Evolutionary conservation across 2,888 invertebrate genomes (phyloP).

Genomic region (Leptopterna dolabrata): DNA sequence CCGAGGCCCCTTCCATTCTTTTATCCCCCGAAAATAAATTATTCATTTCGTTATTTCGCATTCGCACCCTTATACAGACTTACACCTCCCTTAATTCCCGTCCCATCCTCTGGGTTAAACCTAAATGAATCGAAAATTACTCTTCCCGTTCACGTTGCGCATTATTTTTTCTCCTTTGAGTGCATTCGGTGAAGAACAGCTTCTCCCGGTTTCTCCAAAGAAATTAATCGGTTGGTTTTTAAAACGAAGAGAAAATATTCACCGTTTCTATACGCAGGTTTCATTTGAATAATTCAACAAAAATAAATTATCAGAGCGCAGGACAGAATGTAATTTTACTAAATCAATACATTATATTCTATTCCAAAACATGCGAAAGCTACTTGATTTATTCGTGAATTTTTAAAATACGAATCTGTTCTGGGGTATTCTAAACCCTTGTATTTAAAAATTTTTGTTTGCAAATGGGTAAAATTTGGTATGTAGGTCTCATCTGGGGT

Average conservation of each 20-base stretch:
- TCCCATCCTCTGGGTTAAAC: background rate
- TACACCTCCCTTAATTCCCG: background rate
- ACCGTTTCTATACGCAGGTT: background rate
- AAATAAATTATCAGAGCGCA: too few species aligned
- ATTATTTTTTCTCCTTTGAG: background rate
- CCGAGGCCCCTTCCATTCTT: background rate
- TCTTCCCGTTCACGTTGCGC: background rate
- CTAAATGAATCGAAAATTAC: constrained; percentile 20
- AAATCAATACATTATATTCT: too few species aligned
- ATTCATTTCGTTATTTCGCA: constrained; percentile 13
- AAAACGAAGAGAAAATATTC: background rate
- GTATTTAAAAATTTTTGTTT: too few species aligned
- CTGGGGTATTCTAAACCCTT: too few species aligned
- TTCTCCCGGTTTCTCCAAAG: background rate
- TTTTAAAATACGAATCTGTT: too few species aligned
- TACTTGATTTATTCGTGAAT: too few species aligned
- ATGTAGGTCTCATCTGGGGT: too few species aligned
- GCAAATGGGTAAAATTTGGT: too few species aligned
- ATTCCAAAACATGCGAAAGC: too few species aligned
- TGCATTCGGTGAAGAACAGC: background rate
- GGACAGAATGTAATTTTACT: too few species aligned
- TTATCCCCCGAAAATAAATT: background rate
- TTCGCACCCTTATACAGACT: background rate
- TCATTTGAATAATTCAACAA: too few species aligned
- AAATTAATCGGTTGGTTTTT: background rate